A percentile compares a stretch with the other conserved stretches of the same genome.
phyloP scores from a whole-genome alignment of 2,113 vertebrate species.

The Echinops telfairi region DNA sequence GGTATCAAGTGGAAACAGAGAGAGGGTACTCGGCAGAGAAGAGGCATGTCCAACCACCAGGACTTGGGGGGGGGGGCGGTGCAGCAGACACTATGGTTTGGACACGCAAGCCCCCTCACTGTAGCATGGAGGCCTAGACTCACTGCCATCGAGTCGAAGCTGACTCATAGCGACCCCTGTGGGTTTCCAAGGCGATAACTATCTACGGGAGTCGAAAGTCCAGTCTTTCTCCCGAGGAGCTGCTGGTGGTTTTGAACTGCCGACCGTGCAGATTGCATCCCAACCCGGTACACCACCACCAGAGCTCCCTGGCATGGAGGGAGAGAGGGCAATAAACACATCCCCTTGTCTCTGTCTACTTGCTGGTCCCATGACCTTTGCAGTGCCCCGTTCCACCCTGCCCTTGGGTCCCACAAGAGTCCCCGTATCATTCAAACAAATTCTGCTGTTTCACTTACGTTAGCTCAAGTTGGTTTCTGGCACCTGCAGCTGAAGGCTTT shows the following conservation, averaged over 20 bases:
- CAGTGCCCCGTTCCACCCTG: rapidly evolving
- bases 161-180: too few relatives aligned
- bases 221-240: too few relatives aligned
- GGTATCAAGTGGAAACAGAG: background rate
- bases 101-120: background rate
- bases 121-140: too few relatives aligned
- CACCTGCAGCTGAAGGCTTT: slow-evolving; percentile 33
- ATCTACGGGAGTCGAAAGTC: too few relatives aligned
- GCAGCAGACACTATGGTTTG: rapidly evolving
- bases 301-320: rapidly evolving
- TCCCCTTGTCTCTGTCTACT: background rate
- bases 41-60: too few relatives aligned
- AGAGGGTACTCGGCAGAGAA: background rate
- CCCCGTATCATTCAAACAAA: background rate
- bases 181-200: too few relatives aligned
- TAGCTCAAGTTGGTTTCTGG: slow-evolving; percentile 61
- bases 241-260: too few relatives aligned
- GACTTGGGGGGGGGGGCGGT: rapidly evolving
- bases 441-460: slow-evolving; percentile 57
- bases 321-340: background rate
- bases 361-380: background rate
- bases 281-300: too few relatives aligned
- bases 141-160: too few relatives aligned
- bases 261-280: too few relatives aligned
- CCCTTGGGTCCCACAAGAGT: background rate